Conservation (phyloP, 2,113 vertebrate genomes). For the Grallaria varia region DNA sequence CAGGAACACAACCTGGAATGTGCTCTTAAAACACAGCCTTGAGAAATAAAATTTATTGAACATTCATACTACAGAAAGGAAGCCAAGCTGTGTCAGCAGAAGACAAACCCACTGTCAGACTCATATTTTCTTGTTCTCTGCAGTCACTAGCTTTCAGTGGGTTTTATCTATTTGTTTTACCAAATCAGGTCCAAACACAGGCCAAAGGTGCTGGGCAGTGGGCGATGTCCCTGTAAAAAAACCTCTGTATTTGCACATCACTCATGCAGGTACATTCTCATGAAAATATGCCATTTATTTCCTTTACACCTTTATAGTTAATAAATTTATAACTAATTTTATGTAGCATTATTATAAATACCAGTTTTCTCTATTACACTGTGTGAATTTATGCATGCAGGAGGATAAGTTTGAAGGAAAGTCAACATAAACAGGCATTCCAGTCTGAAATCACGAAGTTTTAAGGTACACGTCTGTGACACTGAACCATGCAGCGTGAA, state of each 20-base stretch:
- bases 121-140: background rate
- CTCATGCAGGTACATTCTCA: background rate
- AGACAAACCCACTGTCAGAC: background rate
- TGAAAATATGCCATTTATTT: background rate
- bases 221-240: background rate
- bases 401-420: background rate
- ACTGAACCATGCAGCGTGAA: background rate
- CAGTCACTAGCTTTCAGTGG: background rate
- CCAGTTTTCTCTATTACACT: background rate
- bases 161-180: background rate
- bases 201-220: background rate
- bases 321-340: background rate
- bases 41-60: conserved; percentile 7
- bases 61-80: background rate
- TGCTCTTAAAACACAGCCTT: background rate
- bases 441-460: background rate
- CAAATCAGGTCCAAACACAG: rapidly evolving
- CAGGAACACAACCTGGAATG: background rate
- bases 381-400: background rate
- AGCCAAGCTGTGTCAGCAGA: background rate
- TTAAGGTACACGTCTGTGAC: background rate
- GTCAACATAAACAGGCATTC: background rate
- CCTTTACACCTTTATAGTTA: background rate
- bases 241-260: background rate
- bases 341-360: background rate